Conservation (phyloP, 2,113 vertebrate species). For the Malurus elegans region DNA sequence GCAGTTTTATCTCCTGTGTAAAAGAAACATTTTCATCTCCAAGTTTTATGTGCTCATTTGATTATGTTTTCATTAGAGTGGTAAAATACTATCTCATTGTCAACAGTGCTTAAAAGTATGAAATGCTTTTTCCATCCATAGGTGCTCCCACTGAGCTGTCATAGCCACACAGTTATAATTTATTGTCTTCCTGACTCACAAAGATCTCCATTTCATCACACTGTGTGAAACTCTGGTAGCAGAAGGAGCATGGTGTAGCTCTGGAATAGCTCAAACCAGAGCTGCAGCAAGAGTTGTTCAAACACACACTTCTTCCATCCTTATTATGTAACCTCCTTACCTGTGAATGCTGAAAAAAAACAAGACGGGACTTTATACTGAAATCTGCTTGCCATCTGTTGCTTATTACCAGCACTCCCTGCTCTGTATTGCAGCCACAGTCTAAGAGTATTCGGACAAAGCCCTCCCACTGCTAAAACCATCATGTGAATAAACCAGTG, state of each 20-base stretch:
- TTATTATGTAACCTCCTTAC: constrained; percentile 47
- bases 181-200: background rate
- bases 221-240: background rate
- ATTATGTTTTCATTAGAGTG: background rate
- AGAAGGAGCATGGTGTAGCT: background rate
- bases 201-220: background rate
- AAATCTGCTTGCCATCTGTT: background rate
- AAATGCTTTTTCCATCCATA: constrained; percentile 1
- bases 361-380: background rate
- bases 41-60: background rate
- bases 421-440: background rate
- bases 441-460: background rate
- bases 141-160: background rate
- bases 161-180: background rate
- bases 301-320: background rate
- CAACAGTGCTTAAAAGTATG: background rate
- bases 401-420: background rate
- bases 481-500: background rate
- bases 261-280: background rate
- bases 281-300: background rate
- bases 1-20: background rate
- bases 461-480: background rate
- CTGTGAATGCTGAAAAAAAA: constrained; percentile 31
- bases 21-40: background rate
- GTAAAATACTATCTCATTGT: background rate